Percentiles rank a stretch among this genome's conserved stretches.
These are phyloP conservation scores for Pelmatolapia mariae DNA, from an alignment of 2,113 vertebrate genomes.

Conservation along the genomic window DNA sequence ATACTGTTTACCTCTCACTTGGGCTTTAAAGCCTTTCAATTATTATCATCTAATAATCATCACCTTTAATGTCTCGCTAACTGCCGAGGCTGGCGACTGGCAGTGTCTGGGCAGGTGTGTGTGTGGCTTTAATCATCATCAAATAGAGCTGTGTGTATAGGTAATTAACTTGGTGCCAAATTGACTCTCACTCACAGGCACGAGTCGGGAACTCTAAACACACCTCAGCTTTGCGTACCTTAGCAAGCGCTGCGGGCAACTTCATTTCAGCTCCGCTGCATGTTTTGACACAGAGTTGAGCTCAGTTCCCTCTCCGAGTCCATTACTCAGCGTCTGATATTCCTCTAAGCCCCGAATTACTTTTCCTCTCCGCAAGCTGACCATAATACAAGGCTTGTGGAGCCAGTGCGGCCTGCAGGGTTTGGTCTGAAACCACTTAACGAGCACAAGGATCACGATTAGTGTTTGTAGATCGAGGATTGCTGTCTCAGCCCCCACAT, in stretches of 20 bases:
- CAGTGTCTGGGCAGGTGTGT: slow-evolving; percentile 52
- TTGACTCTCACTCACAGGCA: slow-evolving; percentile 56
- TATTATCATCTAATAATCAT: slow-evolving; percentile 66
- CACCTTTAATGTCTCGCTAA: slow-evolving; percentile 61
- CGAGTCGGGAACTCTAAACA: slow-evolving; percentile 34
- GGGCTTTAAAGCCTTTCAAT: slow-evolving; percentile 64
- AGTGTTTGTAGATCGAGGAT: slow-evolving; percentile 37
- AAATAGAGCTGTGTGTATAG: slow-evolving; percentile 64
- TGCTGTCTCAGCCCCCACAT: neutral
- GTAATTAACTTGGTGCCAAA: slow-evolving; percentile 70
- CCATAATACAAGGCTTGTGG: slow-evolving; percentile 67
- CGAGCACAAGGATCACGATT: slow-evolving; percentile 41
- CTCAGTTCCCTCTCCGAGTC: slow-evolving; percentile 6
- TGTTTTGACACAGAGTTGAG: slow-evolving; percentile 50
- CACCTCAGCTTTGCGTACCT: slow-evolving; percentile 2
- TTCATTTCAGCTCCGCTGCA: slow-evolving; percentile 2
- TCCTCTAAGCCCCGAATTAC: slow-evolving; percentile 47
- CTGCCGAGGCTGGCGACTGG: slow-evolving; percentile 50
- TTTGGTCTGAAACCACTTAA: slow-evolving; percentile 56
- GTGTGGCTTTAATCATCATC: slow-evolving; percentile 66
- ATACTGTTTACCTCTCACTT: slow-evolving; percentile 45
- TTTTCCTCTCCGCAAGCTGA: slow-evolving; percentile 56
- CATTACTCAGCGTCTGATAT: slow-evolving; percentile 48
- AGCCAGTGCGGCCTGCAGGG: slow-evolving; percentile 55
- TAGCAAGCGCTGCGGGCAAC: slow-evolving; percentile 38